phyloP scores from a whole-genome alignment of 2,797 vertebrate genomes.

The Morus bassanus region DNA sequence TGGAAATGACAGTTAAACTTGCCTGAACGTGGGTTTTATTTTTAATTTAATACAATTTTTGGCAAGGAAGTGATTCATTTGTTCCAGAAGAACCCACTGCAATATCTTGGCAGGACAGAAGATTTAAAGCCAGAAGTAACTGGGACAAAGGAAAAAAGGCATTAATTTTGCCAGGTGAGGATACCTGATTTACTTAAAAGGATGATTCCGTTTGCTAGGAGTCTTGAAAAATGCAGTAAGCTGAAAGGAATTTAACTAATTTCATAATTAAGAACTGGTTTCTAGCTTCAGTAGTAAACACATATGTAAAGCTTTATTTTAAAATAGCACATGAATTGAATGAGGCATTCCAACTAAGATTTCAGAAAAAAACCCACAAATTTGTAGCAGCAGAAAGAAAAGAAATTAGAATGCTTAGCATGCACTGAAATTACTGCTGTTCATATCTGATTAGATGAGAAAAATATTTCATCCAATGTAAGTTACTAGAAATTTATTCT shows the following conservation, averaged over 20 bases:
- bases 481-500: neutral
- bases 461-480: neutral
- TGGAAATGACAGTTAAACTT: neutral
- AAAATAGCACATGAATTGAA: neutral
- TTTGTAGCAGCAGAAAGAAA: neutral
- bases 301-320: neutral
- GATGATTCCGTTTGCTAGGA: neutral
- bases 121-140: neutral
- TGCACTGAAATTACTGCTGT: neutral
- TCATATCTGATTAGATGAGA: neutral
- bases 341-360: neutral
- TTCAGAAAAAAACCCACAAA: neutral
- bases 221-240: neutral
- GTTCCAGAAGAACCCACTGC: neutral
- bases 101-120: neutral
- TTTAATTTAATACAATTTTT: neutral
- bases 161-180: neutral
- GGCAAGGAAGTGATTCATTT: neutral
- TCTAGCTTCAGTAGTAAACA: neutral
- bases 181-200: neutral
- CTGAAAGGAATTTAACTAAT: neutral
- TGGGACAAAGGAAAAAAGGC: neutral
- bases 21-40: neutral
- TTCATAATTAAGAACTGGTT: neutral
- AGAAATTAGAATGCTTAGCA: neutral